Conservation (phyloP, 2,888 invertebrate species). For the Mythimna vitellina region DNA sequence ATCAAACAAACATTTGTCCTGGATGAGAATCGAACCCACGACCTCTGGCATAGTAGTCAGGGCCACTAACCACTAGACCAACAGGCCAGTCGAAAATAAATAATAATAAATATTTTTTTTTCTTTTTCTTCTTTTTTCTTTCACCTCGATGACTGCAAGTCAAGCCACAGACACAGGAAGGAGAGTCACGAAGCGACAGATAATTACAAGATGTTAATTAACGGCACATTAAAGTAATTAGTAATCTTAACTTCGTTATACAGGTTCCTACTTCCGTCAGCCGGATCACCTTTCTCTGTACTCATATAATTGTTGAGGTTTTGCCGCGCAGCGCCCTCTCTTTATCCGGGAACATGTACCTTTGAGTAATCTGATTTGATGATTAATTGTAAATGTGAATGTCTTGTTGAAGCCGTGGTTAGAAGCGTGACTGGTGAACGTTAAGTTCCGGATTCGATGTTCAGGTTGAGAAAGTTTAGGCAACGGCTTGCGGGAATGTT, state of each 20-base stretch:
- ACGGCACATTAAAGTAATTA: constrained; percentile 19
- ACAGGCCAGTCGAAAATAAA: too few species aligned
- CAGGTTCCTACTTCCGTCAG: constrained; percentile 26
- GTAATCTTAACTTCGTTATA: constrained; percentile 9
- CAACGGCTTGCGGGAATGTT: too few species aligned
- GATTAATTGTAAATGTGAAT: too few species aligned
- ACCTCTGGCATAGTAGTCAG: too few species aligned
- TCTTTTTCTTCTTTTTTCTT: too few species aligned
- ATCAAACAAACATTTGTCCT: too few species aligned
- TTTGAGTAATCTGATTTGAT: neutral
- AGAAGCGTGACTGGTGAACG: neutral
- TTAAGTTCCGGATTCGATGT: neutral
- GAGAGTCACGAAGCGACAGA: neutral
- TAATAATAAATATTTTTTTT: too few species aligned
- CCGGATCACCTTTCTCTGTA: constrained; percentile 10
- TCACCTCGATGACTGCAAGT: too few species aligned
- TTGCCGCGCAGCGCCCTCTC: neutral
- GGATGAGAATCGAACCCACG: too few species aligned
- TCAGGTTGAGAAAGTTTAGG: too few species aligned
- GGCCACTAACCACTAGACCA: too few species aligned
- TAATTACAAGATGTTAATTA: constrained; percentile 17
- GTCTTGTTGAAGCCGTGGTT: neutral
- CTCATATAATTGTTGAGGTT: neutral
- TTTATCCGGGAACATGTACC: constrained; percentile 13
- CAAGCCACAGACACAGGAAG: constrained; percentile 21